A percentile compares a stretch with the other conserved stretches of the same genome.
Evolutionary conservation across 2,113 vertebrate genomes (phyloP).

Genomic region (Aythya baeri): DNA sequence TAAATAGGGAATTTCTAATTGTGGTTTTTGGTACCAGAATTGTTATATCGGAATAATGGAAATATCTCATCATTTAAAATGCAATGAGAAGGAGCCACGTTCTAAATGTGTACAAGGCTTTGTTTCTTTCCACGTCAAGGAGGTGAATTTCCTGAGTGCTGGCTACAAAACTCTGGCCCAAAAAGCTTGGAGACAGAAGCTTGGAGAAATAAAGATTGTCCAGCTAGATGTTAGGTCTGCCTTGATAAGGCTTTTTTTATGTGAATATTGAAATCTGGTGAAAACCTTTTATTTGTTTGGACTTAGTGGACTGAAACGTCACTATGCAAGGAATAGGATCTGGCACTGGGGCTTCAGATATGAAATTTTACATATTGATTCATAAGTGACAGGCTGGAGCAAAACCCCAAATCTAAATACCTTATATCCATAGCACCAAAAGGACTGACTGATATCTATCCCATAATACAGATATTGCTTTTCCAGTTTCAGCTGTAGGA

Average conservation of each 20-base stretch:
- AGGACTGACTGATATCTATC: not conserved
- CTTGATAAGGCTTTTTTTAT: not conserved
- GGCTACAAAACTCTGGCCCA: accelerated
- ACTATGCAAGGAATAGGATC: too few relatives aligned
- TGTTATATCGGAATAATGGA: not conserved
- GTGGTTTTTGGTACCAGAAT: not conserved
- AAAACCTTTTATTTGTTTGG: not conserved
- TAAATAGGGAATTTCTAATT: not conserved
- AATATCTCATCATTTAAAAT: not conserved
- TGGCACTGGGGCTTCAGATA: not conserved
- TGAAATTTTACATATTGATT: not conserved
- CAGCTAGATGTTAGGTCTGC: not conserved
- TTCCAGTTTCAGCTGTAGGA: not conserved
- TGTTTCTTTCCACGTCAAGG: not conserved
- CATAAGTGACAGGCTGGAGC: not conserved
- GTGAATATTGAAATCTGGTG: not conserved
- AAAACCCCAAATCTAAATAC: not conserved
- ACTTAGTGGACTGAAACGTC: not conserved
- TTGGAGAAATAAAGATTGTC: not conserved
- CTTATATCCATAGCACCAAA: not conserved
- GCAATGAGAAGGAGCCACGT: not conserved
- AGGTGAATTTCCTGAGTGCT: not conserved
- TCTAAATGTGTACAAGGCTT: not conserved
- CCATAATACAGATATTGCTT: not conserved
- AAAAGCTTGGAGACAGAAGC: not conserved